A percentile compares a stretch with the other conserved stretches of the same genome.
These are phyloP conservation scores for Acrobasis consociella DNA, from an alignment of 2,888 invertebrate genomes.

Conservation along the genomic window DNA sequence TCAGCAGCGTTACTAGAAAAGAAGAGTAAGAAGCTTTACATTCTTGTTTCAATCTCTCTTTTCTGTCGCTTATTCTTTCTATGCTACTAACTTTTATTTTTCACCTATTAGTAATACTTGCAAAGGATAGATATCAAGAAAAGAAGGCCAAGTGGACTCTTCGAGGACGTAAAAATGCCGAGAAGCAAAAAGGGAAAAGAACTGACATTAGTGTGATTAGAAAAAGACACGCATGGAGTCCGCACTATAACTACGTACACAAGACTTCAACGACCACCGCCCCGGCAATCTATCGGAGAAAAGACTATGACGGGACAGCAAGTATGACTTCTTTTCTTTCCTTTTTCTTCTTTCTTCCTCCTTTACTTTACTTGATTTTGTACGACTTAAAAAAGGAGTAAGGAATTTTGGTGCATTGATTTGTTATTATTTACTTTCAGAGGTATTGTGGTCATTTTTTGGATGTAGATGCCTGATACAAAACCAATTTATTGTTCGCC, in stretches of 20 bases:
- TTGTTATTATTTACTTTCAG: no score
- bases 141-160: not conserved
- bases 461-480: no score
- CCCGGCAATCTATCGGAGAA: not conserved
- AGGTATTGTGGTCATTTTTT: no score
- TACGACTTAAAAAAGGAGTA: no score
- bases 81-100: conserved; percentile 22
- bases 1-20: conserved; percentile 44
- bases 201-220: not conserved
- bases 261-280: conserved; percentile 9
- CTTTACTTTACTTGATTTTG: not conserved
- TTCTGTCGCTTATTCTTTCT: conserved; percentile 17
- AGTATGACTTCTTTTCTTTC: conserved; percentile 3
- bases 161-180: not conserved
- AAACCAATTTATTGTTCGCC: no score
- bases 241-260: not conserved
- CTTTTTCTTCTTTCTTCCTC: conserved; percentile 9
- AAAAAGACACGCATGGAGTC: conserved; percentile 3
- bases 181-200: not conserved
- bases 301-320: conserved; percentile 4
- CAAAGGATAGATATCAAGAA: not conserved
- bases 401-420: no score
- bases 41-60: conserved; percentile 16
- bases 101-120: conserved; percentile 18
- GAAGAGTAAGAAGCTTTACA: conserved; percentile 55